phyloP scores from a whole-genome alignment of 2,888 invertebrate genomes.

The Leptinotarsa tumamoca region DNA sequence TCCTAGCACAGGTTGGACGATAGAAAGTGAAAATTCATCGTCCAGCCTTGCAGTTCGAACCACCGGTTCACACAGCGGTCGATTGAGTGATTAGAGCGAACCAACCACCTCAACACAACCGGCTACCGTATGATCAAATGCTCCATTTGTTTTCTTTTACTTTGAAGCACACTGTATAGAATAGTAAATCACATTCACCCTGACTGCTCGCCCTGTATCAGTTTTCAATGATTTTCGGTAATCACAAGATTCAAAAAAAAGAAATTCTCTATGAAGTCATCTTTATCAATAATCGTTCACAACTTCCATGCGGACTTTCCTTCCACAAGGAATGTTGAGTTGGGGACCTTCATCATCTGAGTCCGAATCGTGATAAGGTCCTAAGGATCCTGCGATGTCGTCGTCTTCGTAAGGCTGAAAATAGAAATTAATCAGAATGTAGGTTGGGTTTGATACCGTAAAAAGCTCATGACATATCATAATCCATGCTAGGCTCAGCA shows the following conservation, averaged over 20 bases:
- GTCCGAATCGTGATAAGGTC: slow-evolving; percentile 60
- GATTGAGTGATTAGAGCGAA: too few species aligned
- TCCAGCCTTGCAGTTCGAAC: too few species aligned
- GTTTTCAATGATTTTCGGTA: neutral
- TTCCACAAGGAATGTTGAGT: slow-evolving; percentile 56
- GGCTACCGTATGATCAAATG: too few species aligned
- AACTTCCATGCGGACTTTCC: slow-evolving; percentile 64
- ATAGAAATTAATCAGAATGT: slow-evolving; percentile 1
- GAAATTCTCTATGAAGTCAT: slow-evolving; percentile 47
- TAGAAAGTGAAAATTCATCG: too few species aligned
- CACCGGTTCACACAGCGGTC: too few species aligned
- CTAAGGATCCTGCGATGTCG: slow-evolving; percentile 55
- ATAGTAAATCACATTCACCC: too few species aligned
- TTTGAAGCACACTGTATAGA: too few species aligned
- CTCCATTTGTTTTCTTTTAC: too few species aligned
- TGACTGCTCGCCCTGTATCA: too few species aligned
- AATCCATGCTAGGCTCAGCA: neutral
- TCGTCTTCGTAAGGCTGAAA: slow-evolving; percentile 60
- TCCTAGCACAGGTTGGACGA: too few species aligned
- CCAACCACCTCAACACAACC: too few species aligned
- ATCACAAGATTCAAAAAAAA: too few species aligned
- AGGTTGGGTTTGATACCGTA: neutral
- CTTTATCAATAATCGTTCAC: slow-evolving; percentile 59
- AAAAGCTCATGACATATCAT: slow-evolving; percentile 3
- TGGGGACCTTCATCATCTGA: slow-evolving; percentile 59